A percentile compares a stretch with the other conserved stretches of the same genome.
Conservation (phyloP, 2,113 vertebrate species). For the Sclerurus mexicanus region DNA sequence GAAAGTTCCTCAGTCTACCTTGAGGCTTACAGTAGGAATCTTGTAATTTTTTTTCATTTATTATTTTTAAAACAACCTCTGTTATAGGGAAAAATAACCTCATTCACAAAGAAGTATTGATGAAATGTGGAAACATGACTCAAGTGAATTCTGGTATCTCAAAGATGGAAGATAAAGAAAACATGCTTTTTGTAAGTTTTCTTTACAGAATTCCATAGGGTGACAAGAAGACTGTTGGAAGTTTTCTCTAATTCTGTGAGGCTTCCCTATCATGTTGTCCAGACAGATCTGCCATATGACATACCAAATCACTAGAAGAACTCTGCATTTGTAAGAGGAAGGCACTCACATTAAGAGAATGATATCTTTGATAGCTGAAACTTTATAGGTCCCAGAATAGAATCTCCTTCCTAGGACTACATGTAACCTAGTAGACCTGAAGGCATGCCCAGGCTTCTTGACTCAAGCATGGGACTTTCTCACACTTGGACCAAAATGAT, state of each 20-base stretch:
- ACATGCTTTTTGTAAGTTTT: not conserved
- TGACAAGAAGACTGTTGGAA: not conserved
- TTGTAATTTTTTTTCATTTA: not conserved
- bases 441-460: not conserved
- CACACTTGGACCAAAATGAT: not conserved
- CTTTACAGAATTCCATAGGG: not conserved
- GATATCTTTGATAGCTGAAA: not conserved
- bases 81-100: not conserved
- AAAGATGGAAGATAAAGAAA: not conserved
- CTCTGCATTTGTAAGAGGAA: not conserved
- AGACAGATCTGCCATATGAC: not conserved
- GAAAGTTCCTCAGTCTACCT: not conserved
- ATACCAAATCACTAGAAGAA: not conserved
- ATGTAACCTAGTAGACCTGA: not conserved
- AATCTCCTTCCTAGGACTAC: not conserved
- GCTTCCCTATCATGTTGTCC: not conserved
- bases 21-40: not conserved
- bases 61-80: not conserved
- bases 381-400: rapidly evolving
- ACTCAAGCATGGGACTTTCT: not conserved
- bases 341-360: rapidly evolving
- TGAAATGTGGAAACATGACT: not conserved
- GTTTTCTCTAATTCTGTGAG: not conserved
- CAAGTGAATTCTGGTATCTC: not conserved
- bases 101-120: not conserved